A percentile compares a stretch with the other conserved stretches of the same genome.
Evolutionary conservation across 2,888 invertebrate genomes (phyloP).

Genomic region (Caenorhabditis afra): DNA sequence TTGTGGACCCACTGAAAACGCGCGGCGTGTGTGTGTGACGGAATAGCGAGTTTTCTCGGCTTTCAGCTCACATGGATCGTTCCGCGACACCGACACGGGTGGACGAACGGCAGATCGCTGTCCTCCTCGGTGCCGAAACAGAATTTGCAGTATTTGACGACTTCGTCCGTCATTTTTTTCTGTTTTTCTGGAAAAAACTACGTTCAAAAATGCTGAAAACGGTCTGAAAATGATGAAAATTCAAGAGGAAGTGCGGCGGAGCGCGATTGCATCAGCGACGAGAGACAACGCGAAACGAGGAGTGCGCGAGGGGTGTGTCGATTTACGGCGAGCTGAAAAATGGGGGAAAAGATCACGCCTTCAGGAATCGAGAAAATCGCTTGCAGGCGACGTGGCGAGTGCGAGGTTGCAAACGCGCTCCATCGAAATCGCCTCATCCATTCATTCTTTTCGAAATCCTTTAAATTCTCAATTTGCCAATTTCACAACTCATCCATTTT

Average conservation of each 20-base stretch:
- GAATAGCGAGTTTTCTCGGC: background rate
- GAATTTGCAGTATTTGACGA: constrained; percentile 39
- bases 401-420: too few species aligned
- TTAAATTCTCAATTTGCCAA: too few species aligned
- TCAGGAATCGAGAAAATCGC: too few species aligned
- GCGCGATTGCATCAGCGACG: background rate
- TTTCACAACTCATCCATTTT: too few species aligned
- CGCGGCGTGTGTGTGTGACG: background rate
- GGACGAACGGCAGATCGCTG: constrained; percentile 47
- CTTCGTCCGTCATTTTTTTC: background rate
- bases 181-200: background rate
- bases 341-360: too few species aligned
- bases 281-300: background rate
- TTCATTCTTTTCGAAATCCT: too few species aligned
- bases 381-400: too few species aligned
- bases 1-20: constrained; percentile 69
- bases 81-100: constrained; percentile 67
- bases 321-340: too few species aligned
- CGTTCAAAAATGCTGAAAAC: background rate
- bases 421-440: too few species aligned
- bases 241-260: background rate
- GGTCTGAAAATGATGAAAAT: background rate
- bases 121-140: constrained; percentile 48
- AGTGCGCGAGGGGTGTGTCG: constrained; percentile 24
- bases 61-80: constrained; percentile 59